Conservation (phyloP, 2,113 vertebrate genomes). For the Aldabrachelys gigantea region DNA sequence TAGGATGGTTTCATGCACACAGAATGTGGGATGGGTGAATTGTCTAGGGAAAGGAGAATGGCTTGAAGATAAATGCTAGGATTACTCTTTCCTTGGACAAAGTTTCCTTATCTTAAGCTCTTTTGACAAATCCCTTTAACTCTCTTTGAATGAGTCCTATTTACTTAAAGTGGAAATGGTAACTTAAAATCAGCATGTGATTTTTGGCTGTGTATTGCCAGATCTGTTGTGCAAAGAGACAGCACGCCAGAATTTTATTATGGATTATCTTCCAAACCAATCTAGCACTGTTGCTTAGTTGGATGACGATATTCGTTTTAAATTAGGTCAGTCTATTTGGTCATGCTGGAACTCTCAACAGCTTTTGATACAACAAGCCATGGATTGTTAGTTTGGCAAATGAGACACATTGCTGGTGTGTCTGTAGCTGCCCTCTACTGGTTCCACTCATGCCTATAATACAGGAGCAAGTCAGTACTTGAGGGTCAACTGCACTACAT, state of each 20-base stretch:
- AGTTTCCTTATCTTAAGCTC: background rate
- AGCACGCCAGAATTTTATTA: background rate
- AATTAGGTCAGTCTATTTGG: background rate
- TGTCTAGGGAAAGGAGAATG: constrained; percentile 49
- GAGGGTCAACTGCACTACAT: background rate
- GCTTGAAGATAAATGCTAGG: constrained; percentile 50
- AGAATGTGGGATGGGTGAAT: background rate
- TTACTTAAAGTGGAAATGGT: background rate
- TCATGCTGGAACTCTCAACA: background rate
- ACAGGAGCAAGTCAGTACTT: background rate
- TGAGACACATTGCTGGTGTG: background rate
- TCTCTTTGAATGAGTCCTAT: background rate
- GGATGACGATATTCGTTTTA: background rate
- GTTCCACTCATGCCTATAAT: background rate
- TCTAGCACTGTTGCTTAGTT: background rate
- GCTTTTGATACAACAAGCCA: background rate
- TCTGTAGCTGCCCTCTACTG: background rate
- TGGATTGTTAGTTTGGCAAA: background rate
- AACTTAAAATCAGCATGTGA: background rate
- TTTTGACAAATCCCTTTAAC: background rate
- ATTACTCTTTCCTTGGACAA: background rate
- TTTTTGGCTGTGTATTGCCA: background rate
- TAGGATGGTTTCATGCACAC: background rate
- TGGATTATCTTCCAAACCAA: background rate
- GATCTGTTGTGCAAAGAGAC: background rate